Evolutionary conservation across 1,140 invertebrate species (phyloP).

Genomic region (Mya arenaria): DNA sequence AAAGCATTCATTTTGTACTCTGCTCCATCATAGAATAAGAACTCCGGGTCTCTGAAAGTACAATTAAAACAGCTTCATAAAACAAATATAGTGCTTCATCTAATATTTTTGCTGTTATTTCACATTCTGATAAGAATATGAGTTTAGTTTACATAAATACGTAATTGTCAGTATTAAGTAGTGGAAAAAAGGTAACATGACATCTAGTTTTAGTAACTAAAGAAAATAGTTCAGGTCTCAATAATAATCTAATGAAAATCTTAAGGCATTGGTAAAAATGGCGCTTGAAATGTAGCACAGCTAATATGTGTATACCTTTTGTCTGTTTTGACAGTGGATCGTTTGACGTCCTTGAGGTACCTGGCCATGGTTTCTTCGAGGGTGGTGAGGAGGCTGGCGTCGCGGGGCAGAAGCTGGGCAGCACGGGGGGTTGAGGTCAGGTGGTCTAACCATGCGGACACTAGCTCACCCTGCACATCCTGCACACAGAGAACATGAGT

Average conservation of each 20-base stretch:
- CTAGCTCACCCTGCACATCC: constrained; percentile 87
- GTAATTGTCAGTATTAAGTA: background rate
- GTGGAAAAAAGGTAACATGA: background rate
- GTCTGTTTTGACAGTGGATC: constrained; percentile 78
- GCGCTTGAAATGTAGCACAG: background rate
- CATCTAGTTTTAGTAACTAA: background rate
- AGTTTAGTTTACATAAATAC: background rate
- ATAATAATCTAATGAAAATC: too few relatives aligned
- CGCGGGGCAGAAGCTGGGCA: constrained; percentile 87
- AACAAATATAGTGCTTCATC: background rate
- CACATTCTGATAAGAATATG: background rate
- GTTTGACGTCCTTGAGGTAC: constrained; percentile 80
- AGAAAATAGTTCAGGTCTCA: background rate
- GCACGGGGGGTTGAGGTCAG: constrained; percentile 87
- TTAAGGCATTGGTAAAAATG: too few relatives aligned
- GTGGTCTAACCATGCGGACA: constrained; percentile 89
- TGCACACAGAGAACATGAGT: constrained; percentile 75
- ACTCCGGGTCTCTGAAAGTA: constrained; percentile 91
- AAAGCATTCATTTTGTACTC: constrained; percentile 92
- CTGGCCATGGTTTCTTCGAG: constrained; percentile 87
- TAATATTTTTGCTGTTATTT: background rate
- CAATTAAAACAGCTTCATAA: background rate
- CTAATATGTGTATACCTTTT: constrained; percentile 74
- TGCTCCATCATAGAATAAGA: constrained; percentile 93
- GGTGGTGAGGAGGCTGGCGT: constrained; percentile 84